A percentile compares a stretch with the other conserved stretches of the same genome.
Conservation (phyloP, 2,797 vertebrate genomes). For the Amblyraja radiata region DNA sequence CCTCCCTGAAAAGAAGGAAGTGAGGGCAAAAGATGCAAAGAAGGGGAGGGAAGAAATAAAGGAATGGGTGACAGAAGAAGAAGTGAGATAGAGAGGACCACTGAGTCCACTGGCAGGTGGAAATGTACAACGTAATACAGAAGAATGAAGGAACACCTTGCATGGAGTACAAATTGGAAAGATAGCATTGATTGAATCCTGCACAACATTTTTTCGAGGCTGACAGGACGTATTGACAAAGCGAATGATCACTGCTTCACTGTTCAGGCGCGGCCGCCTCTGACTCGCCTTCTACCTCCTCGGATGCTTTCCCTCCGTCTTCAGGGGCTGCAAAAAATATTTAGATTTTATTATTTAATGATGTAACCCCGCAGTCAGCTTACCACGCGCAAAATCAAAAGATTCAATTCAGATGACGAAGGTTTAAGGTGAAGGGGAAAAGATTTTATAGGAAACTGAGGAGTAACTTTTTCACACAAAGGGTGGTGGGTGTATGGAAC, state of each 20-base stretch:
- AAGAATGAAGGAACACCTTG: slow-evolving; percentile 13
- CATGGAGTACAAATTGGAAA: slow-evolving; percentile 23
- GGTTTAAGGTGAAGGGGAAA: no score
- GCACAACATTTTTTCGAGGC: slow-evolving; percentile 22
- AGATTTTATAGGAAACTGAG: no score
- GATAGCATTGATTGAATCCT: slow-evolving; percentile 18
- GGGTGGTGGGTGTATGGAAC: no score
- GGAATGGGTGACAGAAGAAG: no score
- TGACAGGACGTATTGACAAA: background rate
- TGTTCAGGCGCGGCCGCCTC: slow-evolving; percentile 17
- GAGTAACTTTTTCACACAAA: no score
- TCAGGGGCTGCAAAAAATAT: slow-evolving; percentile 16
- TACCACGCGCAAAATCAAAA: background rate
- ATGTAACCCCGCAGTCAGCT: background rate
- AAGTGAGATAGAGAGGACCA: no score
- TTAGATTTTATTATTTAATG: background rate
- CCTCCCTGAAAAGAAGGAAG: background rate
- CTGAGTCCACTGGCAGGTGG: background rate
- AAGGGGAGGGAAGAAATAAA: background rate
- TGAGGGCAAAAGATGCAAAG: background rate
- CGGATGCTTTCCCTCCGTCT: slow-evolving; percentile 17
- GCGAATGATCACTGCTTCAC: background rate
- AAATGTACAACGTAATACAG: slow-evolving; percentile 11
- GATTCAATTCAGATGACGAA: background rate
- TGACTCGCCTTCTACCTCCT: background rate